Percentiles rank a stretch among this genome's conserved stretches.
Evolutionary conservation across 2,888 invertebrate genomes (phyloP).

Genomic region (Polydrusus tereticollis): DNA sequence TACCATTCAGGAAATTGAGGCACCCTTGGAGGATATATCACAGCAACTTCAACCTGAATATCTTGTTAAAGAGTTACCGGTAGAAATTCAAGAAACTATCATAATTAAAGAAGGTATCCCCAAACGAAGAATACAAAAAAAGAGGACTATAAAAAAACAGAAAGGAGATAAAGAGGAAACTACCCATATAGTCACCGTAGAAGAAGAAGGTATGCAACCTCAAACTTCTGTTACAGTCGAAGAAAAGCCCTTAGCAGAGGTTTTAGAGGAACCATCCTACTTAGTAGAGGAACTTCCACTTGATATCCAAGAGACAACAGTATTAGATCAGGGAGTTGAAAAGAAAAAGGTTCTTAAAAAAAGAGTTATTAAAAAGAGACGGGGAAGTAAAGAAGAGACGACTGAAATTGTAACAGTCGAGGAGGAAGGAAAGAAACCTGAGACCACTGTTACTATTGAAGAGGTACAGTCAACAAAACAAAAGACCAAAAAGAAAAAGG

Average conservation of each 20-base stretch:
- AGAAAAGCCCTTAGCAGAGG: conserved; percentile 44
- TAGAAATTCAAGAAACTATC: conserved; percentile 55
- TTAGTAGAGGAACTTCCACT: conserved; percentile 51
- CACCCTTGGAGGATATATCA: conserved; percentile 51
- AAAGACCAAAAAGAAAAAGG: conserved; percentile 57
- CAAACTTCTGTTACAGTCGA: conserved; percentile 60
- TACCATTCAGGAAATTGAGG: conserved; percentile 51
- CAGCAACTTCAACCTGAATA: conserved; percentile 48
- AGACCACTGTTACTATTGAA: conserved; percentile 58
- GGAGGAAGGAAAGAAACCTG: conserved; percentile 55
- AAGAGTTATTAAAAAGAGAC: conserved; percentile 64
- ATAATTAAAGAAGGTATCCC: conserved; percentile 53
- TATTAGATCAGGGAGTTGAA: conserved; percentile 57
- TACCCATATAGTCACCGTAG: conserved; percentile 61
- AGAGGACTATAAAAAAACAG: conserved; percentile 63
- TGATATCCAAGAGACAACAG: conserved; percentile 62
- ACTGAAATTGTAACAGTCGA: conserved; percentile 64
- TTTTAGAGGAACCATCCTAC: conserved; percentile 36
- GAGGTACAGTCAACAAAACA: conserved; percentile 57
- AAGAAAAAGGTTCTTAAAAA: conserved; percentile 58
- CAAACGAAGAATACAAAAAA: conserved; percentile 59
- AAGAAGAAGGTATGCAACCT: conserved; percentile 55
- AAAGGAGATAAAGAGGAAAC: conserved; percentile 65
- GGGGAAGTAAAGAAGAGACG: conserved; percentile 61
- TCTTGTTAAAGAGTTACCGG: conserved; percentile 59